phyloP scores from a whole-genome alignment of 1,140 invertebrate species.

The Ceratosolen solmsi region DNA sequence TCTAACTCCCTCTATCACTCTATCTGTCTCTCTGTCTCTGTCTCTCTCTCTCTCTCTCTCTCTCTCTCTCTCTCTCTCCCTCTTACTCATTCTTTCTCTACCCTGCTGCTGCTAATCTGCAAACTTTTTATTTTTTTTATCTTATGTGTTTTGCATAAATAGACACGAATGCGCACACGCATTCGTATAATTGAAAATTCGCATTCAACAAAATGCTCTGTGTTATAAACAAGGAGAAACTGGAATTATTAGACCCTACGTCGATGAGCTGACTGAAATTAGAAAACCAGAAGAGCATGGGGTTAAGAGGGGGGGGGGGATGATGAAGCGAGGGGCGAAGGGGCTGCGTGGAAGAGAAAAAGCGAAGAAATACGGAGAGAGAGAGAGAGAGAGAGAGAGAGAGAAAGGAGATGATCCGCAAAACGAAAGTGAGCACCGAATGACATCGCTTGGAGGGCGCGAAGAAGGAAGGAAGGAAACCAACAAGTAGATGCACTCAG shows the following conservation, averaged over 20 bases:
- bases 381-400: neutral
- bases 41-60: neutral
- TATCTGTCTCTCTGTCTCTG: neutral
- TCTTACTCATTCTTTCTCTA: neutral
- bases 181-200: neutral
- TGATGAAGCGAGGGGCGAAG: neutral
- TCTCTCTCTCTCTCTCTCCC: neutral
- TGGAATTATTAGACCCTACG: neutral
- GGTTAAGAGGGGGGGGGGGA: neutral
- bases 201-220: neutral
- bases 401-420: neutral
- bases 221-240: conserved; percentile 27
- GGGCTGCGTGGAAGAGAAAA: neutral
- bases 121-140: no score
- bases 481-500: conserved; percentile 40
- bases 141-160: no score
- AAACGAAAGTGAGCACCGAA: conserved; percentile 8
- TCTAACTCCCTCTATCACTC: no score
- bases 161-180: neutral
- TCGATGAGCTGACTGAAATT: no score
- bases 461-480: conserved; percentile 21
- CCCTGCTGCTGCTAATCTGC: neutral
- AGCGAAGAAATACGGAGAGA: no score
- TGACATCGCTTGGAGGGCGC: conserved; percentile 42
- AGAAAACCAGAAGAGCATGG: no score